These are phyloP conservation scores for Cairina moschata DNA, from an alignment of 2,113 vertebrate genomes.

Conservation along the genomic window DNA sequence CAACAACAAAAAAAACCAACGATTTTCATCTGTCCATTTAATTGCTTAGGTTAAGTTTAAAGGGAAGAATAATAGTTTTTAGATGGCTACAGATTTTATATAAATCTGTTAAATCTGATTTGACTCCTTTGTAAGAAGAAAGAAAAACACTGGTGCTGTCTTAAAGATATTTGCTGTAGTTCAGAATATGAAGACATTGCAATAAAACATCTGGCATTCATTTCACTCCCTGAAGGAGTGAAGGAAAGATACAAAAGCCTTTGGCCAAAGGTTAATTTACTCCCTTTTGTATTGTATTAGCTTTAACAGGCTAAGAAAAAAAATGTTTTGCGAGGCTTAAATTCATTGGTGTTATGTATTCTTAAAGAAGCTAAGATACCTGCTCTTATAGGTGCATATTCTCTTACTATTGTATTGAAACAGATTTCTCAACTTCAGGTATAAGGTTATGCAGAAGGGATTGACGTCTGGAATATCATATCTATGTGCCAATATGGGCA, in stretches of 20 bases:
- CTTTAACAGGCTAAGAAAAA: not conserved
- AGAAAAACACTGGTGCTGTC: conserved; percentile 17
- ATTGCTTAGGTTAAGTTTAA: conserved; percentile 49
- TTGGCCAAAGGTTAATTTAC: conserved; percentile 75
- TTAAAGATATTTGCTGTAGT: conserved; percentile 13
- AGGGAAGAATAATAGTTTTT: not conserved
- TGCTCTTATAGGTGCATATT: not conserved
- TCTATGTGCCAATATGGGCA: rapidly evolving
- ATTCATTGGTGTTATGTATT: not conserved
- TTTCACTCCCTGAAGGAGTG: conserved; percentile 66
- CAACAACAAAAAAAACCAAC: not conserved
- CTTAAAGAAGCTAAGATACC: not conserved
- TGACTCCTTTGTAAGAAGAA: conserved; percentile 67
- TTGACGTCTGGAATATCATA: not conserved
- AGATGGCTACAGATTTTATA: conserved; percentile 57
- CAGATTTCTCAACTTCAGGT: rapidly evolving
- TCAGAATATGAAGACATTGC: conserved; percentile 62
- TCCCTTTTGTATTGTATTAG: conserved; percentile 61
- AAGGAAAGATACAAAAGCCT: conserved; percentile 42
- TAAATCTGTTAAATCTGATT: conserved; percentile 52
- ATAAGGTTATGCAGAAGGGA: not conserved
- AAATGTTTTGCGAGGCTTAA: not conserved
- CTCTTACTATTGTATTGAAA: not conserved
- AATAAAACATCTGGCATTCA: conserved; percentile 78
- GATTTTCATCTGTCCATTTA: conserved; percentile 57